Percentiles rank a stretch among this genome's conserved stretches.
Evolutionary conservation across 2,113 vertebrate genomes (phyloP).

Genomic region (Scortum barcoo): DNA sequence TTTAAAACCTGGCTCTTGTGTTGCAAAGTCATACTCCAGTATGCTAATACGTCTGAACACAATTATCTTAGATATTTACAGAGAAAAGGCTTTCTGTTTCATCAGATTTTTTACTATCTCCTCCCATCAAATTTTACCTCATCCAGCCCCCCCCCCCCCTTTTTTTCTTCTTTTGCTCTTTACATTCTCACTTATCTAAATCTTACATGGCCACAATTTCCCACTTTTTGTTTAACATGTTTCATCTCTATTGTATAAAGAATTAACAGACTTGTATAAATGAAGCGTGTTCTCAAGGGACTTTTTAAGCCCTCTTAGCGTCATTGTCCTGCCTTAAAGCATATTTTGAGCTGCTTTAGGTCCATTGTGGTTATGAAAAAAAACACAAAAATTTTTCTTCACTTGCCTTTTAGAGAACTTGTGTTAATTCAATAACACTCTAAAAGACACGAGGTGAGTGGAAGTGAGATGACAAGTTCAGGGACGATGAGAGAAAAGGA

Average conservation of each 20-base stretch:
- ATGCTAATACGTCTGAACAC: slow-evolving; percentile 22
- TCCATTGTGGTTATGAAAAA: not conserved
- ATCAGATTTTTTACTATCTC: not conserved
- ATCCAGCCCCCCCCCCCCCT: not conserved
- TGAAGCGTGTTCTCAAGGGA: too few species aligned
- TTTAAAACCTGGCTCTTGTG: slow-evolving; percentile 12
- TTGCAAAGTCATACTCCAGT: slow-evolving; percentile 16
- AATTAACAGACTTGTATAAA: slow-evolving; percentile 1
- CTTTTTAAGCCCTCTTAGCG: too few species aligned
- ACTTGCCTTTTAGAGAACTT: not conserved
- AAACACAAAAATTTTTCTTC: not conserved
- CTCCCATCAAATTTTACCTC: not conserved
- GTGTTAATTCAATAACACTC: not conserved
- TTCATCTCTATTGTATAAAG: not conserved
- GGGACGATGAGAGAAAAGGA: slow-evolving; percentile 5
- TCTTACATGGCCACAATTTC: slow-evolving; percentile 1
- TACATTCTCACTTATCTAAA: not conserved
- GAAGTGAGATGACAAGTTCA: slow-evolving; percentile 30
- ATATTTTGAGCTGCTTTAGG: not conserved
- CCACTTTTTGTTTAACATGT: not conserved
- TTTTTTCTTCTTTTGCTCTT: slow-evolving; percentile 7
- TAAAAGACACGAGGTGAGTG: slow-evolving; percentile 14
- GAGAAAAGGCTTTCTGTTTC: not conserved
- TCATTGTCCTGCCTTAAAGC: too few species aligned
- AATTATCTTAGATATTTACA: slow-evolving; percentile 32